phyloP scores from a whole-genome alignment of 2,888 invertebrate species.

The Drosophila antonietae region DNA sequence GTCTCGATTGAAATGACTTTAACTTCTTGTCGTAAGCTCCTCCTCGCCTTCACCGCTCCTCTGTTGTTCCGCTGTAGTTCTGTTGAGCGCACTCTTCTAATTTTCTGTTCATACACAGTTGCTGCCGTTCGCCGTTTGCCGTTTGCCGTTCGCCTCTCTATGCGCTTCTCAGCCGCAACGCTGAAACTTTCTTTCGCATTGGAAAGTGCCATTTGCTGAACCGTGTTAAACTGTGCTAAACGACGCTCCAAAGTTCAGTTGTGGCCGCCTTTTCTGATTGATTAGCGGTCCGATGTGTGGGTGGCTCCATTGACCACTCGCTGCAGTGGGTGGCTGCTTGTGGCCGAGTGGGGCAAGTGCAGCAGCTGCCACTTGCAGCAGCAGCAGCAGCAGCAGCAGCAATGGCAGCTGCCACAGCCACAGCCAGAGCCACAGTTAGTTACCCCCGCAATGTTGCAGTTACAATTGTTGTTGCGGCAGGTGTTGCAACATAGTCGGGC shows the following conservation, averaged over 20 bases:
- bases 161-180: slow-evolving; percentile 16
- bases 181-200: slow-evolving; percentile 41
- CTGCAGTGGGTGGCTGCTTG: slow-evolving; percentile 14
- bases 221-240: slow-evolving; percentile 74
- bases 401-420: slow-evolving; percentile 26
- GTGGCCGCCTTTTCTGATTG: slow-evolving; percentile 32
- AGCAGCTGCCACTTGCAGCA: slow-evolving; percentile 3
- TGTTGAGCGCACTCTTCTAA: slow-evolving; percentile 7
- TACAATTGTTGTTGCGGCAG: slow-evolving; percentile 57
- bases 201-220: slow-evolving; percentile 70
- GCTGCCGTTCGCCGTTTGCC: not conserved
- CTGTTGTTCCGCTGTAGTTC: slow-evolving; percentile 16
- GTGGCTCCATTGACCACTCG: slow-evolving; percentile 28
- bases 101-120: slow-evolving; percentile 1
- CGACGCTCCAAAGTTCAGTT: slow-evolving; percentile 33
- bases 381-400: not conserved
- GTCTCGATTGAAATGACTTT: not conserved
- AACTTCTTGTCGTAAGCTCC: not conserved
- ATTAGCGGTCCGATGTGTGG: slow-evolving; percentile 48
- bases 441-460: slow-evolving; percentile 34
- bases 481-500: slow-evolving; percentile 58
- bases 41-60: not conserved
- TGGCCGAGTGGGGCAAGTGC: slow-evolving; percentile 1
- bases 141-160: slow-evolving; percentile 8
- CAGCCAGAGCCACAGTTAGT: slow-evolving; percentile 20